Percentiles rank a stretch among this genome's conserved stretches.
These are phyloP conservation scores for Melikaiella ostensackeni DNA, from an alignment of 2,888 invertebrate species.

Conservation along the genomic window DNA sequence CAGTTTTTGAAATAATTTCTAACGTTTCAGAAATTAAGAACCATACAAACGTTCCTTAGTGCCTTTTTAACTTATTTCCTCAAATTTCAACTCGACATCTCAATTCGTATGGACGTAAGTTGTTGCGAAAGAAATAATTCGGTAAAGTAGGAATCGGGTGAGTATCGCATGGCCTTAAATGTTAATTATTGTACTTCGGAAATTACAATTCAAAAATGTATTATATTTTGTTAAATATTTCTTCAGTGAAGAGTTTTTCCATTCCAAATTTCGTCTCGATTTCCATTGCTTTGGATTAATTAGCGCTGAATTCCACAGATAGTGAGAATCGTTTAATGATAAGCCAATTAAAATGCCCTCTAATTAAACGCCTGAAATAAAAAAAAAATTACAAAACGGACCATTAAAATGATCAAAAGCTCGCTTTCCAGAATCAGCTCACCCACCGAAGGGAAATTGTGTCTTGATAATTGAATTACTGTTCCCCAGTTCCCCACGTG, in stretches of 20 bases:
- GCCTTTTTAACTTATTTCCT: too few relatives aligned
- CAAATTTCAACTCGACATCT: too few relatives aligned
- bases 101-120: too few relatives aligned
- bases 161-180: too few relatives aligned
- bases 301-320: not conserved
- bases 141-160: too few relatives aligned
- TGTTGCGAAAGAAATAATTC: too few relatives aligned
- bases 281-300: not conserved
- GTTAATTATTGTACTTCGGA: too few relatives aligned
- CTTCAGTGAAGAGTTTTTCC: not conserved
- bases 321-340: constrained; percentile 6
- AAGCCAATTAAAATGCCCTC: constrained; percentile 40
- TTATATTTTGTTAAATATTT: too few relatives aligned
- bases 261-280: not conserved
- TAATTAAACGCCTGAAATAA: not conserved
- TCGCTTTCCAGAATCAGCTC: constrained; percentile 4
- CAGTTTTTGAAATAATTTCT: too few relatives aligned
- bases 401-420: not conserved
- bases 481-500: constrained; percentile 21
- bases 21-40: too few relatives aligned
- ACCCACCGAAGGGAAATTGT: constrained; percentile 36
- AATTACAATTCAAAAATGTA: too few relatives aligned
- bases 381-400: constrained; percentile 3
- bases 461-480: constrained; percentile 50
- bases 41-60: too few relatives aligned